Base-by-base conservation (phyloP, 2,888 invertebrate species). In the Tanypteryx hageni region DNA sequence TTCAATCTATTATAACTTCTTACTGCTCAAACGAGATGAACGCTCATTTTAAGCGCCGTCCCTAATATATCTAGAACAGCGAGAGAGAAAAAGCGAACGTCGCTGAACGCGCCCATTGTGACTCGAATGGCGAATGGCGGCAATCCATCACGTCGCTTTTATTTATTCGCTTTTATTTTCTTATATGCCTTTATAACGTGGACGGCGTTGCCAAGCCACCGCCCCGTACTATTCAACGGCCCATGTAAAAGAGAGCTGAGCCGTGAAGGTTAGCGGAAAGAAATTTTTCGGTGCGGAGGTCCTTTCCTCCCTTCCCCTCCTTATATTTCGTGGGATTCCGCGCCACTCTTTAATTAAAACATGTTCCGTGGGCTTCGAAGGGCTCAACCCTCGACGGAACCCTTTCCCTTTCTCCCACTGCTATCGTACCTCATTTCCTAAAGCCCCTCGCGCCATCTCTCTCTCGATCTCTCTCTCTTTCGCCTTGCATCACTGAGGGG, bases 271-370 rank as follows among this genome's bases (percentile, higher is more conserved):
- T 86, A 31, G 89, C 89, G 64, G 89, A 89, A 89, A 89, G 86
- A 86, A 86, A 86, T 61, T 59, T 86, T 83, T 83, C 83, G 83
- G 83, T 18, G 4, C 44, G 44, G 44, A 44, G 44, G 44, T 64
- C 11, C 16, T 27, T 61, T 18, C 64, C 64, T 18, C 64, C 89
- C 64, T 31, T 44, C 27, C 18, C 58, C 85, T 9, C 61, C 31
- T 8, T 31, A 18, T 64, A 86, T 86, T 86, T 57, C 89, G 89
- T 89, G 44, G 89, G 89, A 64, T 64, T 64, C 89, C 83, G 18
- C 57, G 83, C 83, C 89, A 89, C 89, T 89, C 89, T 89, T 89
- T 89, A 89, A 89, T 89, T 89, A 89, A 89, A 89, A 89, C 89
- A 64, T 89, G 89, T 89, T 89, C 89, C 89, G 89, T 89, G 56